Evolutionary conservation across 1,140 invertebrate genomes (phyloP).

Genomic region (Pogonus chalceus): DNA sequence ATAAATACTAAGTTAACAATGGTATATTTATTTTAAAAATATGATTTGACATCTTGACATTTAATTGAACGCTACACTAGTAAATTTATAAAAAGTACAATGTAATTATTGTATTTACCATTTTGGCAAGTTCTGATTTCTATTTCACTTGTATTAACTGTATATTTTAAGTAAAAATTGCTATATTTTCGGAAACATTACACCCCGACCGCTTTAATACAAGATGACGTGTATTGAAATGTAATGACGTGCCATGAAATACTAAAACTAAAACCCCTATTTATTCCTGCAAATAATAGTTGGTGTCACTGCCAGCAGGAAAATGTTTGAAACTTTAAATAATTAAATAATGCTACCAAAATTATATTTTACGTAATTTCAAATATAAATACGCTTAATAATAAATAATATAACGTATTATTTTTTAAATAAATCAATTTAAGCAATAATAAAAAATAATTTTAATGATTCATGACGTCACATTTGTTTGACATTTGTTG

Average conservation of each 20-base stretch:
- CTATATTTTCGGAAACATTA: conserved; percentile 6
- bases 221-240: conserved; percentile 11
- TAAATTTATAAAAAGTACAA: neutral
- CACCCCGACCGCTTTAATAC: neutral
- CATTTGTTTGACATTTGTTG: too few species aligned
- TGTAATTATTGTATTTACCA: conserved; percentile 4
- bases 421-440: too few species aligned
- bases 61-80: neutral
- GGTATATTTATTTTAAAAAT: neutral
- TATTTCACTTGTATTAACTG: too few species aligned
- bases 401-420: too few species aligned
- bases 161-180: neutral
- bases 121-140: neutral
- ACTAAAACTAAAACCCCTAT: neutral
- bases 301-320: too few species aligned
- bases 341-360: too few species aligned
- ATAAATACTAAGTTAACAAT: neutral
- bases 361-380: too few species aligned
- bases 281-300: too few species aligned
- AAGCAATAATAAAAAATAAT: too few species aligned
- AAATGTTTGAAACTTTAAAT: too few species aligned
- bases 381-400: too few species aligned
- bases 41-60: conserved; percentile 4
- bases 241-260: conserved; percentile 7
- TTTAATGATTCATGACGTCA: too few species aligned